Evolutionary conservation across 2,113 vertebrate genomes (phyloP).

Genomic region (Gavia stellata): DNA sequence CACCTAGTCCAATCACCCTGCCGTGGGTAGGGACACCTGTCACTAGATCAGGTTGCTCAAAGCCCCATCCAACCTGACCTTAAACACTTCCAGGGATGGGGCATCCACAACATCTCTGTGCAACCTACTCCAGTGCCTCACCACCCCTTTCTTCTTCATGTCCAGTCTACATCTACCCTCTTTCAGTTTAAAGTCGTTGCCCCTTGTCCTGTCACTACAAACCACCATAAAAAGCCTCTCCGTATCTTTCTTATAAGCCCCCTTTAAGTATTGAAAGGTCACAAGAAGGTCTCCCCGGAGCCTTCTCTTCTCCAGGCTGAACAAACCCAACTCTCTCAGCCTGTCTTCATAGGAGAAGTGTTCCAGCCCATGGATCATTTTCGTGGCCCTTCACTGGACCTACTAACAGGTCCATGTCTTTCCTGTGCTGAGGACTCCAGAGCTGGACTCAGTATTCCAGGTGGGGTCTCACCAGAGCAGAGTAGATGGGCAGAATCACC

Average conservation of each 20-base stretch:
- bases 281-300: too few relatives aligned
- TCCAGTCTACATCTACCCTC: too few relatives aligned
- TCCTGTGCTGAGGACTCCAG: neutral
- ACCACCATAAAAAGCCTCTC: too few relatives aligned
- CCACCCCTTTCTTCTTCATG: too few relatives aligned
- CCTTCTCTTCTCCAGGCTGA: neutral
- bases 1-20: neutral
- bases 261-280: too few relatives aligned
- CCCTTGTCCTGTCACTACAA: too few relatives aligned
- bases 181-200: too few relatives aligned
- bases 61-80: neutral
- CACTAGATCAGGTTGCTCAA: neutral
- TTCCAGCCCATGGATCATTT: too few relatives aligned
- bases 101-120: neutral
- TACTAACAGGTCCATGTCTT: neutral
- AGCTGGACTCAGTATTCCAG: neutral
- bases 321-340: neutral
- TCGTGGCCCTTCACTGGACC: too few relatives aligned
- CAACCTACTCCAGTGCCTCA: neutral
- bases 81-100: neutral
- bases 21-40: neutral
- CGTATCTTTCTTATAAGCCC: neutral
- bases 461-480: neutral
- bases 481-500: neutral
- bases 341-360: too few relatives aligned